Base-by-base conservation (phyloP, 1,140 invertebrate species). In the Hyles vespertilio region DNA sequence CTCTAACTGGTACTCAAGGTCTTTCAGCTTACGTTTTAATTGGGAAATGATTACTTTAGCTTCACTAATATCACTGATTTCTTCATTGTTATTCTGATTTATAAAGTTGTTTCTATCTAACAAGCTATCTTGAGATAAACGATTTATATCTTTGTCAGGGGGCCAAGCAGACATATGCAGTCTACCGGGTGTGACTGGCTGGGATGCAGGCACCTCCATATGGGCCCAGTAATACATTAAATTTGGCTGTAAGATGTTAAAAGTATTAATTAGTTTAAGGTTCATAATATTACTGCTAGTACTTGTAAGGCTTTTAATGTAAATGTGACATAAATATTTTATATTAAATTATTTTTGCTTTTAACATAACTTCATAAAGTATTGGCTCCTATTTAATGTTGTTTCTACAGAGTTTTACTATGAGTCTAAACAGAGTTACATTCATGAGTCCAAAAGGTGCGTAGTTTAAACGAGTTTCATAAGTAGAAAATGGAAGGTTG, bases 181-280 rank as follows among this genome's bases (percentile, higher is more conserved):
- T 58, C 74, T 84, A 57, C 94, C 94, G 3, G 95, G 95, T n/a
- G 94, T 93, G 32, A 92, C 89, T 22, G 93, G 91, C 65, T 92
- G 90, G 12, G 92, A 89, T n/a, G 90, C 82, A 36, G 93, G 91
- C 32, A 91, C 82, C 79, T 96, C 95, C 52, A 94, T 94, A 76
- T 96, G 93, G 32, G 94, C 92, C 96, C 96, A 97, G 77, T 94
- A 96, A 83, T 97, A 97, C 93, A 96, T 96, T 69, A 95, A 90
- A 80, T 96, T 95, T 55, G 94, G 93, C 96, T 97, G 84, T 44
- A 92, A 91, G 70, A 59, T 32, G 10, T 55, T 58, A 47, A 57
- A 61, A 44, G 4, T 34, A 51, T 51, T 8, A 56, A 5, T 54
- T 9, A 55, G 46, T 22, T 0, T 22, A 22, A 22, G 22, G 22